Evolutionary conservation across 2,113 vertebrate genomes (phyloP).

Genomic region (Gobius niger): DNA sequence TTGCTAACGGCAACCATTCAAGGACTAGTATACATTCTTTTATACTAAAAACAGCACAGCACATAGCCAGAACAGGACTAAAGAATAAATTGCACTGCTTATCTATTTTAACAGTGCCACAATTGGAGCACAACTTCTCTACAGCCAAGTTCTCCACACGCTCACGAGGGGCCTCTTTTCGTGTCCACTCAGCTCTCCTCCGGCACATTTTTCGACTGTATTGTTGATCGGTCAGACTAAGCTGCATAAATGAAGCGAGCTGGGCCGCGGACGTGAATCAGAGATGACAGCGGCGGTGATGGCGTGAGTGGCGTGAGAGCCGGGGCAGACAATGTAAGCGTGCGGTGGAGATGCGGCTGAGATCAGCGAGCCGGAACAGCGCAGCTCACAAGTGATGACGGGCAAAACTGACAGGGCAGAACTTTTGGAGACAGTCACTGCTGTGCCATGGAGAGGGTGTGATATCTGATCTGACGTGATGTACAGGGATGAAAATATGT

Average conservation of each 20-base stretch:
- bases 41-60: too few relatives aligned
- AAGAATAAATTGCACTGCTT: too few relatives aligned
- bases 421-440: constrained; percentile 39
- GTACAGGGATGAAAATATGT: background rate
- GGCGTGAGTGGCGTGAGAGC: background rate
- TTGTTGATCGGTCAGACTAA: constrained; percentile 39
- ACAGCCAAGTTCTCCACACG: constrained; percentile 28
- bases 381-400: constrained; percentile 54
- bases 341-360: constrained; percentile 41
- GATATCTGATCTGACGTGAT: constrained; percentile 17
- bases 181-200: too few relatives aligned
- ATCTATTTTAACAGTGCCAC: too few relatives aligned
- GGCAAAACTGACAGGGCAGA: constrained; percentile 45
- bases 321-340: background rate
- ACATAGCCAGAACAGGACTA: too few relatives aligned
- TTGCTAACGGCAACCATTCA: too few relatives aligned
- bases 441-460: constrained; percentile 37
- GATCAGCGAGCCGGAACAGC: constrained; percentile 43
- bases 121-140: too few relatives aligned
- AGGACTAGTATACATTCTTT: too few relatives aligned
- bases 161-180: constrained; percentile 10
- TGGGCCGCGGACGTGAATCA: constrained; percentile 20
- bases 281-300: constrained; percentile 16
- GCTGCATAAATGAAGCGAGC: constrained; percentile 27
- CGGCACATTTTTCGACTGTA: constrained; percentile 15